Percentiles rank a stretch among this genome's conserved stretches.
Conservation (phyloP, 1,140 invertebrate genomes). For the Argopecten irradians region DNA sequence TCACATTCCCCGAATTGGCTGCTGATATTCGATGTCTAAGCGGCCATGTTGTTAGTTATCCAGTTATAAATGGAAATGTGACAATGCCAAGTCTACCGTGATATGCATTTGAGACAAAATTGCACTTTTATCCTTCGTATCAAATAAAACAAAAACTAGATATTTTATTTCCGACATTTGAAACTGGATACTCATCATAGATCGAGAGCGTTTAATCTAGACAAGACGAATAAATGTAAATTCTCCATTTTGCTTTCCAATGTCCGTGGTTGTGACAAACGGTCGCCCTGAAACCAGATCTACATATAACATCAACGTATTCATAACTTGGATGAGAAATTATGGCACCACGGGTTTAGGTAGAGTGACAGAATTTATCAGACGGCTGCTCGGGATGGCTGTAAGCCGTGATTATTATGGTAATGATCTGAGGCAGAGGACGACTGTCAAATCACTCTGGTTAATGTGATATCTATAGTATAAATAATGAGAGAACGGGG, state of each 20-base stretch:
- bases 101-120: background rate
- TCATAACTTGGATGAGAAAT: background rate
- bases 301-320: background rate
- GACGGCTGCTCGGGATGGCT: background rate
- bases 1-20: background rate
- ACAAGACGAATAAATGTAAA: background rate
- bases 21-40: background rate
- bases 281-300: background rate
- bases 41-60: background rate
- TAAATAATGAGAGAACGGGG: background rate
- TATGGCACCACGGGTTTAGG: background rate
- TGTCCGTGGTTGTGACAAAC: background rate
- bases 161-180: background rate
- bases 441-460: background rate
- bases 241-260: background rate
- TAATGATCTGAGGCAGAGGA: background rate
- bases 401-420: background rate
- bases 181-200: background rate
- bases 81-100: background rate
- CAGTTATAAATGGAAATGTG: constrained; percentile 16
- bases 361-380: background rate
- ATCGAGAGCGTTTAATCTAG: background rate
- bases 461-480: background rate
- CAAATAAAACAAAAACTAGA: background rate
- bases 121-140: background rate